Base-by-base conservation (phyloP, 2,888 invertebrate genomes). In the Lasioglossum pauxillum region DNA sequence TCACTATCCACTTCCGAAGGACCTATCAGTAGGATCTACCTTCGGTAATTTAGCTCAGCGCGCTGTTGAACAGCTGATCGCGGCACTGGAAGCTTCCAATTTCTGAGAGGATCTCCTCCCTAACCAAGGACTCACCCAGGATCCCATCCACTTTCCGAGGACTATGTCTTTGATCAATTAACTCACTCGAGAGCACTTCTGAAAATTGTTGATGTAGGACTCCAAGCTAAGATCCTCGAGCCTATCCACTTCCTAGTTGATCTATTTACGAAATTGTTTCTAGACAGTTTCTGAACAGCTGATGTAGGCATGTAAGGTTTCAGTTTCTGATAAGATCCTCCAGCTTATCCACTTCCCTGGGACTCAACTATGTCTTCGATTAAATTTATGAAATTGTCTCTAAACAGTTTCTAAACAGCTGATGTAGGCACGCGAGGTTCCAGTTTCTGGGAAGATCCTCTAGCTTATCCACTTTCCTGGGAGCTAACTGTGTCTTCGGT, bases 361-460 rank as follows among this genome's bases (percentile, higher is more conserved):
- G 23, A n/a, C 23, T 53, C 10, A 8, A 8, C 23, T 53, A 8
- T 2, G 2, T 53, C 53, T n/a, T n/a, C 53, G 23, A 23, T 3
- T 10, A n/a, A 10, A 53, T 53, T 10, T 10, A n/a, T 1, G 23
- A 23, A 3, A 53, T 23, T n/a, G 23, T 53, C n/a, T 53, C 53
- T 3, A 53, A 23, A 53, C 23, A 53, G 53, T 53, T 23, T 10
- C 27, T 2, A 27, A 60, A 27, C 60, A 27, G 5, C 60, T 16
- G 60, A 60, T 27, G 5, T 7, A 27, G 60, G 27, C 49, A 8
- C 49, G 49, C 8, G 0, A 53, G 83, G 7, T 41, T 74, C 38
- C 23, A 74, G 80, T 85, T 80, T 71, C 76, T 57, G 77, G 60
- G 71, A 38, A 67, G 19, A 35, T 67, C 19, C 31, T 27, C 7